A percentile compares a stretch with the other conserved stretches of the same genome.
phyloP scores from a whole-genome alignment of 2,888 invertebrate species.

The Rhogogaster chlorosoma region DNA sequence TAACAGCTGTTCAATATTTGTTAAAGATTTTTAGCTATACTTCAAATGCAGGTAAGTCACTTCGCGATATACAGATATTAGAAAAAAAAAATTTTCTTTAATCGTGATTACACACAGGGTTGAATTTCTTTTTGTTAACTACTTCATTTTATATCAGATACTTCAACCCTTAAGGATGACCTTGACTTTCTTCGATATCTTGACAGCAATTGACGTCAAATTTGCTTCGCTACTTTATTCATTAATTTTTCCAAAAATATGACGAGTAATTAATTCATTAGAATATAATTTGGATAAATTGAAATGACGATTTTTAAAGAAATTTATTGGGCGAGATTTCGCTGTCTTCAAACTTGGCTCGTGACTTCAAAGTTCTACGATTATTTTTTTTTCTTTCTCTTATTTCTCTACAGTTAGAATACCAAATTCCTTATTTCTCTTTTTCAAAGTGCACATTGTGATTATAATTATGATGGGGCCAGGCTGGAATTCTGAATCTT shows the following conservation, averaged over 20 bases:
- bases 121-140: not conserved
- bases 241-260: not conserved
- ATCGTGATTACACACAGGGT: not conserved
- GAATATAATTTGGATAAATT: not conserved
- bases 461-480: not conserved
- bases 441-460: not conserved
- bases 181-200: not conserved
- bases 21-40: not conserved
- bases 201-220: not conserved
- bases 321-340: not conserved
- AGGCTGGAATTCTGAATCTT: no score
- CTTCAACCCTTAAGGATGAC: not conserved
- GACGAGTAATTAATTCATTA: not conserved
- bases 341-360: no score
- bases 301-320: not conserved
- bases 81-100: not conserved
- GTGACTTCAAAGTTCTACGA: no score
- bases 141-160: not conserved
- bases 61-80: not conserved
- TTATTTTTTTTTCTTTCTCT: no score
- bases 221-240: not conserved
- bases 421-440: not conserved
- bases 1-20: conserved; percentile 12
- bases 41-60: conserved; percentile 28
- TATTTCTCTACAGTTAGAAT: no score